Evolutionary conservation across 1,140 invertebrate species (phyloP).

Genomic region (Holotrichia oblita): DNA sequence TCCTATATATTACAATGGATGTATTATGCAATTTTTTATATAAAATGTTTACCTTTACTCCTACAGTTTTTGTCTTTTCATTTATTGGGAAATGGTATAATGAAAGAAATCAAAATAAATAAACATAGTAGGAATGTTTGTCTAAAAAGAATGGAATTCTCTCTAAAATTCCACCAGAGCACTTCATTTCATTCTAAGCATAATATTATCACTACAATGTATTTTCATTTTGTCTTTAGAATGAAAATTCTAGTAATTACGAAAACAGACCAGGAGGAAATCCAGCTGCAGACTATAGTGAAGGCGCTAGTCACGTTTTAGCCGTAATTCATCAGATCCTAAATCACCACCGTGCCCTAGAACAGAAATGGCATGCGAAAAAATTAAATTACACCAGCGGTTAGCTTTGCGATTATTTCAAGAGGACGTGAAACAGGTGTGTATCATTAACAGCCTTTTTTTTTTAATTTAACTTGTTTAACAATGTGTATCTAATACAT

Average conservation of each 20-base stretch:
- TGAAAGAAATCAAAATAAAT: too few relatives aligned
- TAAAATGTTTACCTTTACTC: too few relatives aligned
- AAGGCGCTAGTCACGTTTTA: slow-evolving; percentile 88
- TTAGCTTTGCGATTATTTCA: slow-evolving; percentile 93
- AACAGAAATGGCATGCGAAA: slow-evolving; percentile 93
- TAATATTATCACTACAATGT: neutral
- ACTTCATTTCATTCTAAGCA: neutral
- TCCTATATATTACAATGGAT: too few relatives aligned
- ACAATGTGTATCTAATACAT: too few relatives aligned
- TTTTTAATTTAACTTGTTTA: too few relatives aligned
- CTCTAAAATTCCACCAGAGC: neutral
- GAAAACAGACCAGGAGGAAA: slow-evolving; percentile 68
- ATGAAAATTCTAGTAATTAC: slow-evolving; percentile 55
- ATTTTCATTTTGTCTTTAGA: slow-evolving; percentile 48
- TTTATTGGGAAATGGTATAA: too few relatives aligned
- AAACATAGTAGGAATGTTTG: too few relatives aligned
- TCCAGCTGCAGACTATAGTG: slow-evolving; percentile 95
- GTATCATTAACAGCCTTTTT: neutral
- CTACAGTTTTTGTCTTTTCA: too few relatives aligned
- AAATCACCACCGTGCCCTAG: slow-evolving; percentile 90
- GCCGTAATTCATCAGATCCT: slow-evolving; percentile 94
- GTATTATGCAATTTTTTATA: too few relatives aligned
- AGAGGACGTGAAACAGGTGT: slow-evolving; percentile 89
- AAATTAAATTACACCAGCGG: slow-evolving; percentile 93
- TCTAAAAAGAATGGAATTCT: neutral